Conservation (phyloP, 2,797 vertebrate species). For the Xenopus petersii region DNA sequence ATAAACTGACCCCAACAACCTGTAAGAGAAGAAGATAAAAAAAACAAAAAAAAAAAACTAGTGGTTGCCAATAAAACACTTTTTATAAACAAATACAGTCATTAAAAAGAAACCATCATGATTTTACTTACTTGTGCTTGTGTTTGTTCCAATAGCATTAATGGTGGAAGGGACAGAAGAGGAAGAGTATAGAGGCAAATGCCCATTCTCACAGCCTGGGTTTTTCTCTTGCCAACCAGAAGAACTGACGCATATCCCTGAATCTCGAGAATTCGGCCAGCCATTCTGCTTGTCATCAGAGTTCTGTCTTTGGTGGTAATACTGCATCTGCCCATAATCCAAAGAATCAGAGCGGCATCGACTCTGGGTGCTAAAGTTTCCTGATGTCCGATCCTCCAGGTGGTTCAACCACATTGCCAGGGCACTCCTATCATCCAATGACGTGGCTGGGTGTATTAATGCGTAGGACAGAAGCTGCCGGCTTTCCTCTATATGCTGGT, state of each 20-base stretch:
- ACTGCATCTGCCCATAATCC: slow-evolving; percentile 81
- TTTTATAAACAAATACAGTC: no score
- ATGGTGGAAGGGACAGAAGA: slow-evolving; percentile 92
- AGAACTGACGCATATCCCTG: slow-evolving; percentile 78
- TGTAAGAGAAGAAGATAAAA: no score
- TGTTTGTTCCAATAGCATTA: slow-evolving; percentile 90
- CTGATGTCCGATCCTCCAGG: slow-evolving; percentile 85
- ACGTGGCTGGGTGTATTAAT: slow-evolving; percentile 95
- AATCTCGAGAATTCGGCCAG: slow-evolving; percentile 91
- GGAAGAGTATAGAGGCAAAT: slow-evolving; percentile 90
- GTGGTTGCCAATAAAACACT: no score
- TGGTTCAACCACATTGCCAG: slow-evolving; percentile 97
- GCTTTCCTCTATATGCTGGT: slow-evolving; percentile 94
- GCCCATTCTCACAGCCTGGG: slow-evolving; percentile 89
- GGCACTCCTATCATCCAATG: slow-evolving; percentile 88
- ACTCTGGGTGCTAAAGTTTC: slow-evolving; percentile 63
- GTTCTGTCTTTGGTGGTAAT: slow-evolving; percentile 95
- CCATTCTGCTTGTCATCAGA: slow-evolving; percentile 96
- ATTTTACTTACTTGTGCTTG: slow-evolving; percentile 81
- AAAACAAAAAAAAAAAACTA: no score
- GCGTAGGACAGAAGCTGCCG: slow-evolving; percentile 95
- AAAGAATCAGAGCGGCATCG: slow-evolving; percentile 78
- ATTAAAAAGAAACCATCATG: slow-evolving; percentile 32
- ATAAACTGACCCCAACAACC: no score
- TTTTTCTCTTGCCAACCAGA: slow-evolving; percentile 86